Percentiles rank a stretch among this genome's conserved stretches.
Evolutionary conservation across 2,888 invertebrate species (phyloP).

Genomic region (Hydriomena furcata): DNA sequence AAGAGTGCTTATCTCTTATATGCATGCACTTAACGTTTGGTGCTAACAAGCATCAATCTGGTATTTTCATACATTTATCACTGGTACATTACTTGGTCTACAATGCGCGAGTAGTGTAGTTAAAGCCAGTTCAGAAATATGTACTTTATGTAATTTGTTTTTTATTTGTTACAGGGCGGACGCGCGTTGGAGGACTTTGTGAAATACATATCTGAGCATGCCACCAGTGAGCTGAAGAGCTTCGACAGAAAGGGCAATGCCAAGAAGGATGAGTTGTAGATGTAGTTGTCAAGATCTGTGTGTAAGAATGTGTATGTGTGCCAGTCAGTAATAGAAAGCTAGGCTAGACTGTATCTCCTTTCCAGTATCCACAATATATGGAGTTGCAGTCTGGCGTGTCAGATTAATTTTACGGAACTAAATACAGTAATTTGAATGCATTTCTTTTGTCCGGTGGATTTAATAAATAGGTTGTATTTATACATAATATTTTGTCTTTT

Average conservation of each 20-base stretch:
- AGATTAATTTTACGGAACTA: conserved; percentile 59
- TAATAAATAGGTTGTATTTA: conserved; percentile 80
- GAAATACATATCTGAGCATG: conserved; percentile 96
- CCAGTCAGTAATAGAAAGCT: conserved; percentile 27
- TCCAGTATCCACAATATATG: conserved; percentile 33
- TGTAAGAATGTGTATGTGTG: conserved; percentile 48
- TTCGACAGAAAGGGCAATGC: conserved; percentile 92
- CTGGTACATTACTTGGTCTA: too few species aligned
- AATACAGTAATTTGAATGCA: conserved; percentile 82
- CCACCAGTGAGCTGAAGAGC: conserved; percentile 93
- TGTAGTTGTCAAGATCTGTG: conserved; percentile 67
- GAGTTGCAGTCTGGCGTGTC: conserved; percentile 37
- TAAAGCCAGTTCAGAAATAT: too few species aligned
- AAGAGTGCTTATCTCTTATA: too few species aligned
- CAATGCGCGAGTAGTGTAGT: too few species aligned
- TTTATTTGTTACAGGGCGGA: conserved; percentile 87
- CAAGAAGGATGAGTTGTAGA: conserved; percentile 78
- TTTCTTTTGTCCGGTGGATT: conserved; percentile 71
- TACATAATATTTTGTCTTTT: conserved; percentile 52
- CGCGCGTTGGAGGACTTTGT: conserved; percentile 97
- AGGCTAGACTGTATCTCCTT: conserved; percentile 19
- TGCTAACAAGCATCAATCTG: too few species aligned
- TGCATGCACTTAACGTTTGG: too few species aligned
- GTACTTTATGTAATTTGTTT: not conserved
- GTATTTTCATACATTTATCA: too few species aligned